phyloP scores from a whole-genome alignment of 2,797 vertebrate genomes.

The Podarcis siculus region DNA sequence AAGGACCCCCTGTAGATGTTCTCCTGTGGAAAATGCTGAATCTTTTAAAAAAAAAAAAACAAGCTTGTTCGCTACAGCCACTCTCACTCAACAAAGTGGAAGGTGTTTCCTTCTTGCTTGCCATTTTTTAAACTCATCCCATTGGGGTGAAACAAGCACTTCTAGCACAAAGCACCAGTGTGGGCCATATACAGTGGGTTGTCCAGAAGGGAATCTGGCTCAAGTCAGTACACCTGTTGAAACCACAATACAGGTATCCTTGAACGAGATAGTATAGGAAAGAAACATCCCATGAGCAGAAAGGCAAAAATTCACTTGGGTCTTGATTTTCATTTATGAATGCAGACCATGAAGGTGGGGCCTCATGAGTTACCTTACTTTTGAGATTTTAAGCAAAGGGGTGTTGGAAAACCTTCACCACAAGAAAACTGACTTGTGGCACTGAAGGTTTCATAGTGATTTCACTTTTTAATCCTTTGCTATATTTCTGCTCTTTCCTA shows the following conservation, averaged over 20 bases:
- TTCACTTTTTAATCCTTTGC: slow-evolving; percentile 26
- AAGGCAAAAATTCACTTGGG: not conserved
- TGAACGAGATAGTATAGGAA: not conserved
- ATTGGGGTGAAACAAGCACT: not conserved
- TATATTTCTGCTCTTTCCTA: not conserved
- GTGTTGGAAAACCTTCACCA: slow-evolving; percentile 24
- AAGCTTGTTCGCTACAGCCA: not conserved
- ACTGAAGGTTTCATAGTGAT: slow-evolving; percentile 8
- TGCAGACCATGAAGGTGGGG: not conserved
- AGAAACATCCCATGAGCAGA: not conserved
- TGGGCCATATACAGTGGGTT: not conserved
- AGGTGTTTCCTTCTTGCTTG: not conserved
- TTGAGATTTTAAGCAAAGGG: slow-evolving; percentile 28
- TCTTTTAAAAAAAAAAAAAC: not conserved
- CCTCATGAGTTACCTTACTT: slow-evolving; percentile 28
- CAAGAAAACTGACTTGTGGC: slow-evolving; percentile 25
- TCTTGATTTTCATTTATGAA: not conserved
- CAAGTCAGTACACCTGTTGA: no score
- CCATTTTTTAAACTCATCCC: not conserved
- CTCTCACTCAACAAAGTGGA: not conserved
- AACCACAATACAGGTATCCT: not conserved
- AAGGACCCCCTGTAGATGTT: no score
- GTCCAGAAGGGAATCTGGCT: not conserved
- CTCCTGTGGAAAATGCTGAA: not conserved
- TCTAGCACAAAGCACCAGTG: not conserved